Evolutionary conservation across 2,888 invertebrate genomes (phyloP), one percentile per base, ranked within the genome.

Genomic region (Aelia acuminata): DNA sequence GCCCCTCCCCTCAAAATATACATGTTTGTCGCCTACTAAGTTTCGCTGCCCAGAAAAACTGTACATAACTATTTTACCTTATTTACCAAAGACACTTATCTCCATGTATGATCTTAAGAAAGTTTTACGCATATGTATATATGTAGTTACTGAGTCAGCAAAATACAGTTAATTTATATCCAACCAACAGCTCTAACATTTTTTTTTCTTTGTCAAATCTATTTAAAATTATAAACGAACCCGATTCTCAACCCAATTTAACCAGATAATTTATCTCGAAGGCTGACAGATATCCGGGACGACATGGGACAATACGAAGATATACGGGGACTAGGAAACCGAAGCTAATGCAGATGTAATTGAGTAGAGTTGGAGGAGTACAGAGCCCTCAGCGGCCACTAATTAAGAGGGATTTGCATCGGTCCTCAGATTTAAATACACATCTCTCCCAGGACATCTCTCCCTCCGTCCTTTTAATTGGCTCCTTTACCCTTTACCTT

Each of bases 361-460:
- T 70, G 63, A 70, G 63, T 18, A 35, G 63, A 20, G 15, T 70
- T 70, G 63, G 31, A 35, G 31, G 18, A 20, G 31, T 70, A 31
- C 63, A 70, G 31, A 70, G 63, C 20, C 63, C 63, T 18, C 43
- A n/a, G 11, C 10, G 80, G 80, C n/a, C 80, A 80, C 80, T 80
- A 80, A 80, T 80, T 80, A 80, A 80, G 80, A 20, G 80, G 43
- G 43, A 80, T 80, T 80, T 43, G 80, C 80, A 80, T 80, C n/a
- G 39, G 80, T 80, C n/a, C 11, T 80, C 80, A 80, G 39, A 75
- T 75, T 75, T 75, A 43, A 75, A 75, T 75, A 75, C 75, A 75
- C 80, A 80, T 80, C 80, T 80, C 80, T 5, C 43, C 3, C 80
- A 47, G 80, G 80, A 80, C 80, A 80, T 80, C 80, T 70, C 63